A percentile compares a stretch with the other conserved stretches of the same genome.
phyloP scores from a whole-genome alignment of 2,797 vertebrate genomes.

The Alfaro cultratus region DNA sequence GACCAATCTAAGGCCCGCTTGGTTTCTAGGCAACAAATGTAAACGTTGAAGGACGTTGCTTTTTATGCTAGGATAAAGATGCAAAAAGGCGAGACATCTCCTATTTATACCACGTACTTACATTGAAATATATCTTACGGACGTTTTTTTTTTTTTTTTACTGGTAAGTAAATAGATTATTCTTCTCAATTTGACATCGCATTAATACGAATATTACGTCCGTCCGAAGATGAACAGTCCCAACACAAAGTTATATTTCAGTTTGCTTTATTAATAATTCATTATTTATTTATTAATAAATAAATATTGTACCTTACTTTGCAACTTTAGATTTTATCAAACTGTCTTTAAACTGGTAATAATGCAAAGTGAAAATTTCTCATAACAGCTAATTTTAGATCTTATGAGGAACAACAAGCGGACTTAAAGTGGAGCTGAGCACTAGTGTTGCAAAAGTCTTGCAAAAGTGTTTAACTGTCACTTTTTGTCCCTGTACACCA shows the following conservation, averaged over 20 bases:
- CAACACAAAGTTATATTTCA: no score
- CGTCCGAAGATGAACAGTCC: background rate
- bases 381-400: background rate
- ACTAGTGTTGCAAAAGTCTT: background rate
- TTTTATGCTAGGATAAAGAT: background rate
- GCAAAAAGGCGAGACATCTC: background rate
- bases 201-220: background rate
- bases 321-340: background rate
- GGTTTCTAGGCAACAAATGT: constrained; percentile 73
- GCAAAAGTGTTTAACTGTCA: background rate
- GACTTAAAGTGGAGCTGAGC: background rate
- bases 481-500: background rate
- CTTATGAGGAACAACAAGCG: background rate
- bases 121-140: background rate
- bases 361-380: background rate
- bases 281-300: background rate
- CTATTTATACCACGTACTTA: background rate
- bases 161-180: background rate
- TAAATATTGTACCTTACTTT: background rate
- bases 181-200: background rate
- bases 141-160: background rate
- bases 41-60: constrained; percentile 41
- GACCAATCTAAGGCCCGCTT: constrained; percentile 56
- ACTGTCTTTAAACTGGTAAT: background rate
- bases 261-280: no score